Evolutionary conservation across 2,113 vertebrate species (phyloP), one percentile per base, ranked within the genome.

Genomic region (Agapornis roseicollis): DNA sequence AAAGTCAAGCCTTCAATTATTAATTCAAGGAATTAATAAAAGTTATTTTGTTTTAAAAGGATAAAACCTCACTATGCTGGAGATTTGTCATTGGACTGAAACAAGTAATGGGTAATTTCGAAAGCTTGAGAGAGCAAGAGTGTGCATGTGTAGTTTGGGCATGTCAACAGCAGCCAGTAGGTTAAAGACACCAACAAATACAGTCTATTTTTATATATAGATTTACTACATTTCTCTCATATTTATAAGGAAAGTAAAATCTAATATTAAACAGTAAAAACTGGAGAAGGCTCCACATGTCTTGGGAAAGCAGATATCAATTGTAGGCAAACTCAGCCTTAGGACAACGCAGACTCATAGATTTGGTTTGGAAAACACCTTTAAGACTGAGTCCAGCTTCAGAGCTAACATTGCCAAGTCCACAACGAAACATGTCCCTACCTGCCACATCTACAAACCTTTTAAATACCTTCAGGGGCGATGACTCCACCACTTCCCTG

Each of bases 11-110:
- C 49, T 89, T 71, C 58, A 79, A 42, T 96, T 86, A 82, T 64
- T 88, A 88, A 76, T 86, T 80, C 70, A 90, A 76, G 42, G 84
- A 52, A 94, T 95, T 90, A 88, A 93, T 89, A 91, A 60, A 85
- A 88, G 42, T 79, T 94, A 55, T 56, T 96, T 77, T 87, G 60
- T 74, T 93, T 91, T 80, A 83, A 82, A 91, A 72, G 64, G 56
- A 92, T 50, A 44, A 94, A 96, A 60, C 46, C 72, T 65, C 71
- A 20, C 86, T 65, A 55, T 9, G 85, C 63, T 17, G 39, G 61
- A 50, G 55, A 71, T 90, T 42, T 84, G 46, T 86, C 77, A 52
- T 1, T 13, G 42, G 22, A 65, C 49, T 60, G 89, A 66, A 68
- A 85, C 70, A 89, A 88, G 37, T 47, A 85, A 83, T 44, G 47